Evolutionary conservation across 2,888 invertebrate species (phyloP), one percentile per base, ranked within the genome.

Genomic region (Octodonta nipae): DNA sequence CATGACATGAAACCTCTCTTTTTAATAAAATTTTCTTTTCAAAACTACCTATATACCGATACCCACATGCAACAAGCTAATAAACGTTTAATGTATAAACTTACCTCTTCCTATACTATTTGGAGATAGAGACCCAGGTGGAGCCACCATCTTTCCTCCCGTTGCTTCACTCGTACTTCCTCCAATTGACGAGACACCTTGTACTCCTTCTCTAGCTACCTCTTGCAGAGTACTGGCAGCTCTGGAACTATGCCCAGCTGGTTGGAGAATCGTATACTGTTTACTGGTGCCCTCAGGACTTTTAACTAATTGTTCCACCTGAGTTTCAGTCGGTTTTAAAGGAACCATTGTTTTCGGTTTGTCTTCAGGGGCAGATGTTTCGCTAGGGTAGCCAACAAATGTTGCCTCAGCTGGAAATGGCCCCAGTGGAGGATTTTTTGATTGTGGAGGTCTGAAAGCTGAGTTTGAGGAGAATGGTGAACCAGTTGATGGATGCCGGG

Each of bases 261-360:
- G 86, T 60, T 87, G 86, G 41, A 87, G 66, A 45, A 85, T 85
- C 38, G 86, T 87, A 56, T 86, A 87, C 58, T 86, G 85, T 63
- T 87, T 87, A 38, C 76, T 75, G 64, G 69, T 50, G 46, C 57
- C 49, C 51, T 50, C 65, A 15, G 64, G 64, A 33, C 64, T 64
- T 43, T 52, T 56, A 25, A 49, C 53, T 26, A 54, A 47, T 13
- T 53, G 45, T 33, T 58, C 44, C 28, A 42, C 41, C 15, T 43
- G 47, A 7, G 46, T 33, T 43, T 47, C 51, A 1, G 47, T 34
- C 29, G 54, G 40, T 54, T 68, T 68, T 38, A 68, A 52, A 46
- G 64, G 66, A 37, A 64, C 52, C 33, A 68, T 54, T 33, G 60
- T 65, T 28, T 62, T 50, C 32, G 59, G 60, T 44, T 67, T 67